These are phyloP conservation scores for Ceratosolen solmsi DNA, from an alignment of 1,140 invertebrate genomes.

Conservation along the genomic window DNA sequence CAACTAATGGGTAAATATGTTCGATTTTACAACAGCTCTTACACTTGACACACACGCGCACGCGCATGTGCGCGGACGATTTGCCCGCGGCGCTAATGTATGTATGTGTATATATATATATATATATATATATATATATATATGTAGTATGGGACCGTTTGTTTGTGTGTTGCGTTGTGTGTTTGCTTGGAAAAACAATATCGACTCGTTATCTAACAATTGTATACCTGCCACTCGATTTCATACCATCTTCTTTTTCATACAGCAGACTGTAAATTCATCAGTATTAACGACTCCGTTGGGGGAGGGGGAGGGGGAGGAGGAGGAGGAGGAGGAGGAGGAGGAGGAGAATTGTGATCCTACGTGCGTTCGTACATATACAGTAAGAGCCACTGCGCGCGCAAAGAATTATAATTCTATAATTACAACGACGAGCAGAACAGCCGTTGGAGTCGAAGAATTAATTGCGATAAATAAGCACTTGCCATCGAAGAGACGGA, in stretches of 20 bases:
- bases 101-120: too few species aligned
- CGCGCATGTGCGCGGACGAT: neutral
- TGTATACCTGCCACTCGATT: conserved; percentile 30
- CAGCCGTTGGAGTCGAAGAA: conserved; percentile 1
- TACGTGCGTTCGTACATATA: neutral
- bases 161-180: neutral
- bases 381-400: neutral
- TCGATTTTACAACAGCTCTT: too few species aligned
- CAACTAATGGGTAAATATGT: too few species aligned
- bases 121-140: too few species aligned
- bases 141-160: neutral
- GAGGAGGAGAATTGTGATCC: neutral
- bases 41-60: too few species aligned
- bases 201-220: neutral
- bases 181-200: too few species aligned
- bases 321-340: too few species aligned
- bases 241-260: neutral
- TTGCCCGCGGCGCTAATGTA: too few species aligned
- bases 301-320: too few species aligned
- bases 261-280: conserved; percentile 55
- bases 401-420: neutral
- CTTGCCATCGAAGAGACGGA: neutral
- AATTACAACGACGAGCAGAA: neutral
- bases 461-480: conserved; percentile 8
- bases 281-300: conserved; percentile 58